These are phyloP conservation scores for Calyptommatus sinebrachiatus DNA, from an alignment of 2,113 vertebrate species.

Conservation along the genomic window DNA sequence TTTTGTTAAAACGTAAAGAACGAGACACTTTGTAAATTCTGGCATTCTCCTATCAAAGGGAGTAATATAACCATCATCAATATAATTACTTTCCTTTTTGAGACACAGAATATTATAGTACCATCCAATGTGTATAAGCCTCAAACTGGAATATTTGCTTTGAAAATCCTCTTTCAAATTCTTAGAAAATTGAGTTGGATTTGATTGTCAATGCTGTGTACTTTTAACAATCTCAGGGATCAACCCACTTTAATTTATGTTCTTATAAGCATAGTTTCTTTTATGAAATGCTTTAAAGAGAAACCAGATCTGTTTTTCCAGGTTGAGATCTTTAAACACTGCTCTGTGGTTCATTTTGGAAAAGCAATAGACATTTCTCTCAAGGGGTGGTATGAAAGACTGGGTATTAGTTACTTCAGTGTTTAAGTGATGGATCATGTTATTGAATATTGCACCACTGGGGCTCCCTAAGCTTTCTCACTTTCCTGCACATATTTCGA, in stretches of 20 bases:
- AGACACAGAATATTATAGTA: not conserved
- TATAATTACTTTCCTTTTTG: not conserved
- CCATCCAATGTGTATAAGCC: not conserved
- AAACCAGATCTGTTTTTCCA: not conserved
- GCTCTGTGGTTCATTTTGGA: not conserved
- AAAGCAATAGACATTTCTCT: not conserved
- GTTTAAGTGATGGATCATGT: too few species aligned
- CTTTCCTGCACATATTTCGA: too few species aligned
- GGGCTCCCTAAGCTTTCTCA: too few species aligned
- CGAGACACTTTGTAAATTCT: not conserved
- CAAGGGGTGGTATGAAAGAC: not conserved
- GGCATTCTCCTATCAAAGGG: slow-evolving; percentile 10
- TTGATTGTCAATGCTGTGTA: slow-evolving; percentile 4
- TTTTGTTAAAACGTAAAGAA: slow-evolving; percentile 10
- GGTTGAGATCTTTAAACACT: not conserved
- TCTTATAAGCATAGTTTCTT: slow-evolving; percentile 10
- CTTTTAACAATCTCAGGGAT: not conserved
- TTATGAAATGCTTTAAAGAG: not conserved
- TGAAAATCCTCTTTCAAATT: slow-evolving; percentile 19
- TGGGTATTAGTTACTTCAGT: not conserved
- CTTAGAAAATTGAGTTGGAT: slow-evolving; percentile 11
- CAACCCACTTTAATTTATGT: slow-evolving; percentile 7
- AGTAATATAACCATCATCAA: not conserved
- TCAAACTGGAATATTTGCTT: not conserved
- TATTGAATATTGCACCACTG: not conserved